Percentiles rank a stretch among this genome's conserved stretches.
Evolutionary conservation across 1,140 invertebrate genomes (phyloP).

Genomic region (Aphis craccivora): DNA sequence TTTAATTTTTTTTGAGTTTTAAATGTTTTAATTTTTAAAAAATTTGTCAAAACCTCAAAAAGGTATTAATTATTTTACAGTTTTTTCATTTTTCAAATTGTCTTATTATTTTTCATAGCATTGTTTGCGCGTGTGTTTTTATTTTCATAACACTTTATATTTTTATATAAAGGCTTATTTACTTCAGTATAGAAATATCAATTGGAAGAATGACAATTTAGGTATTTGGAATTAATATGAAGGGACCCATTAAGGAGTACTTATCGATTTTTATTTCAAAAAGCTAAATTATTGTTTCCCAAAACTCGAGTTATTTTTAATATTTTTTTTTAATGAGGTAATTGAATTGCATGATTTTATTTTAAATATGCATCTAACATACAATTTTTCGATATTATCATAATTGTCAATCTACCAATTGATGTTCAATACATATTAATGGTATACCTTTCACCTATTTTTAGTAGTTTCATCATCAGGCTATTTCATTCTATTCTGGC

Average conservation of each 20-base stretch:
- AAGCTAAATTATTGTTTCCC: neutral
- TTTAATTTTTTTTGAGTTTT: no score
- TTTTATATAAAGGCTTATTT: neutral
- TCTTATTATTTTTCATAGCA: constrained; percentile 29
- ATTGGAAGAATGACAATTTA: constrained; percentile 7
- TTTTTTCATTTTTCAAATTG: constrained; percentile 54
- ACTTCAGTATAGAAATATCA: neutral
- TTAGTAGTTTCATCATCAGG: constrained; percentile 51
- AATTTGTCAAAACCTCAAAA: no score
- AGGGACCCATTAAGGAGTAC: constrained; percentile 43
- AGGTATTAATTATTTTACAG: no score
- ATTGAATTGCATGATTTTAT: neutral
- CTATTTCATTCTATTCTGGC: constrained; percentile 53
- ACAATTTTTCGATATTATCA: no score
- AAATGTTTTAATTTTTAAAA: no score
- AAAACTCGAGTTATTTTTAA: neutral
- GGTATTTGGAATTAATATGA: constrained; percentile 10
- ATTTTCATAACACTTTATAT: neutral
- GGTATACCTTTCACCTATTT: constrained; percentile 46
- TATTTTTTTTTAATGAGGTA: neutral
- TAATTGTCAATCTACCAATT: no score
- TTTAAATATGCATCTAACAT: neutral
- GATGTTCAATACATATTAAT: constrained; percentile 41
- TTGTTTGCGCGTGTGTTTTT: neutral
- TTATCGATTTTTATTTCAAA: neutral